phyloP scores from a whole-genome alignment of 2,797 vertebrate species.

The Lycodopsis pacificus region DNA sequence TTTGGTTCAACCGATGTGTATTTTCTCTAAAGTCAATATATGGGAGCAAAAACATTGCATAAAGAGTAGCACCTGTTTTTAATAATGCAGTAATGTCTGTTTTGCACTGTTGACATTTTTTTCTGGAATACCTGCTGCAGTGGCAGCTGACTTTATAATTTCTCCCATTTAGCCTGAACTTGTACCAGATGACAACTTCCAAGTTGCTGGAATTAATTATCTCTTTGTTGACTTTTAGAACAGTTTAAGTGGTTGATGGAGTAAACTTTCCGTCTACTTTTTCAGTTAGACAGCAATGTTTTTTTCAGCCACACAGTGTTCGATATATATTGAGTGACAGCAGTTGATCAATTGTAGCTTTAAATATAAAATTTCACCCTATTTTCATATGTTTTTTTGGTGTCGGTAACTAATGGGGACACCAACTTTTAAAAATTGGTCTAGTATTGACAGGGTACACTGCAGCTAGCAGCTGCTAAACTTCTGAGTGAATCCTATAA shows the following conservation, averaged over 20 bases:
- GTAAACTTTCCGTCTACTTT: not conserved
- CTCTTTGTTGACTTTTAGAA: conserved; percentile 9
- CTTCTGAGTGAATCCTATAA: too few species aligned
- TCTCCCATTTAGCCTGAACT: conserved; percentile 16
- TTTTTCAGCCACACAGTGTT: not conserved
- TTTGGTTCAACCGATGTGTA: not conserved
- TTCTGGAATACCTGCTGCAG: conserved; percentile 1
- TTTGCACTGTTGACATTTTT: conserved; percentile 24
- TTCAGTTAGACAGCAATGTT: not conserved
- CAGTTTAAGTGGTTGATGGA: not conserved
- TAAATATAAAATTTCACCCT: too few species aligned
- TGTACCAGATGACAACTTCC: conserved; percentile 22
- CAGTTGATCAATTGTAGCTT: not conserved
- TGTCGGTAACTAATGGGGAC: too few species aligned
- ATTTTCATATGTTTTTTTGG: too few species aligned
- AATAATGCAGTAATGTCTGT: conserved; percentile 34
- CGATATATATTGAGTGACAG: conserved; percentile 5
- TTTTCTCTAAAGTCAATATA: not conserved
- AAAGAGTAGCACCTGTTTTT: conserved; percentile 35
- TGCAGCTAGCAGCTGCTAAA: too few species aligned
- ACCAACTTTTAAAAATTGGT: too few species aligned
- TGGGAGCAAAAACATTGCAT: not conserved
- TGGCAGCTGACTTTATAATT: conserved; percentile 8
- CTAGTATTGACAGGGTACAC: too few species aligned
- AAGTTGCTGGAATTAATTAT: conserved; percentile 1